Conservation (phyloP, 2,797 vertebrate species). For the Platyrinchus mystaceus region DNA sequence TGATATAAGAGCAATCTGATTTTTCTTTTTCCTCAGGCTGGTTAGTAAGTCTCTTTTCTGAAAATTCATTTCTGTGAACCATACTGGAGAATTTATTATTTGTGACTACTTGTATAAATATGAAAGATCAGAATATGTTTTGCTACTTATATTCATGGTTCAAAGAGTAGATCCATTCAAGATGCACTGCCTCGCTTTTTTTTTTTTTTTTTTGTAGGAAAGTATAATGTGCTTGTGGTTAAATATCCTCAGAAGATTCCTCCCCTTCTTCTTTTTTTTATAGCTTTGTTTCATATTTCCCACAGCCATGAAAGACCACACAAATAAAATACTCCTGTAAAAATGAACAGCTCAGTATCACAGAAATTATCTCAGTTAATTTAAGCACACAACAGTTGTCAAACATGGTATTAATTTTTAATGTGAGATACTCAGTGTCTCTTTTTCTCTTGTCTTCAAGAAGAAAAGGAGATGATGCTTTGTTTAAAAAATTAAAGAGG, state of each 20-base stretch:
- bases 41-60: background rate
- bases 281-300: conserved; percentile 29
- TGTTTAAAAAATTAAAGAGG: conserved; percentile 38
- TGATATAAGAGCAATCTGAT: background rate
- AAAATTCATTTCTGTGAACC: background rate
- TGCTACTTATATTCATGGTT: background rate
- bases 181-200: background rate
- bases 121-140: background rate
- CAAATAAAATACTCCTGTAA: conserved; percentile 42
- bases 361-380: conserved; percentile 47
- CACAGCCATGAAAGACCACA: conserved; percentile 38
- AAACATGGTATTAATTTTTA: conserved; percentile 38
- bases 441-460: conserved; percentile 32
- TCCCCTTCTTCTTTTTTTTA: background rate
- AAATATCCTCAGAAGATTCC: conserved; percentile 19
- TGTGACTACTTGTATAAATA: background rate
- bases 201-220: background rate
- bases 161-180: background rate
- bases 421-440: conserved; percentile 6
- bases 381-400: conserved; percentile 23
- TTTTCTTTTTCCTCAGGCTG: background rate
- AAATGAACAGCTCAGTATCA: conserved; percentile 35
- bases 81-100: background rate
- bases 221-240: conserved; percentile 38
- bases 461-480: conserved; percentile 13